A percentile compares a stretch with the other conserved stretches of the same genome.
These are phyloP conservation scores for Capromys pilorides DNA, from an alignment of 2,797 vertebrate species.

Conservation along the genomic window DNA sequence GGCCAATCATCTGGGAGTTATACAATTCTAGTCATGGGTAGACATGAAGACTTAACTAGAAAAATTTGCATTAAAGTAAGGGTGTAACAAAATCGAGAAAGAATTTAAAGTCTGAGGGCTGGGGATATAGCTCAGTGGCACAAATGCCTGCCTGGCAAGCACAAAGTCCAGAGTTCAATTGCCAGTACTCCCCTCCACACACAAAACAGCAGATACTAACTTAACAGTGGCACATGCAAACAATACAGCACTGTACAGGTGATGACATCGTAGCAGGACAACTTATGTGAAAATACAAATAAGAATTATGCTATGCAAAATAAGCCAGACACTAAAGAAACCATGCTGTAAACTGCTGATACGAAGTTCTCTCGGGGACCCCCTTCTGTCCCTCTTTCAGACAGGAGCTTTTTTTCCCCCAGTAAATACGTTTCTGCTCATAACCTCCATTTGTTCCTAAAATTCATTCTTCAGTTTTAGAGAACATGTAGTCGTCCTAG, in stretches of 20 bases:
- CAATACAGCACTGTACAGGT: not conserved
- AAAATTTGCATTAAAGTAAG: not conserved
- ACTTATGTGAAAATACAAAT: constrained; percentile 3
- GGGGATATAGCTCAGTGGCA: too few species aligned
- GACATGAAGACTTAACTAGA: not conserved
- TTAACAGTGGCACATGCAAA: not conserved
- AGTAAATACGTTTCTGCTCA: too few species aligned
- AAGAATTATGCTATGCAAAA: not conserved
- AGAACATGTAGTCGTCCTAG: too few species aligned
- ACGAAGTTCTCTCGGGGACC: not conserved
- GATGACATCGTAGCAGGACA: not conserved
- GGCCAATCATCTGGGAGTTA: not conserved
- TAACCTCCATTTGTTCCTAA: too few species aligned
- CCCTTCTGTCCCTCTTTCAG: too few species aligned
- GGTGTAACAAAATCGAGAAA: not conserved
- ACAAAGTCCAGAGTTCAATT: too few species aligned
- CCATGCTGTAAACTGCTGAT: not conserved
- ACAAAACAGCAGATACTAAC: not conserved
- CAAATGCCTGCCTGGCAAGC: too few species aligned
- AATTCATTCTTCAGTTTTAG: too few species aligned
- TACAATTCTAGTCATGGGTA: not conserved
- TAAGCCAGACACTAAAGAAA: not conserved
- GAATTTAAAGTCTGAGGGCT: not conserved
- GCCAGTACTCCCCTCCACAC: too few species aligned
- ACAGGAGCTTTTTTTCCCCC: too few species aligned